phyloP scores from a whole-genome alignment of 2,113 vertebrate species.

The Bombycilla garrulus region DNA sequence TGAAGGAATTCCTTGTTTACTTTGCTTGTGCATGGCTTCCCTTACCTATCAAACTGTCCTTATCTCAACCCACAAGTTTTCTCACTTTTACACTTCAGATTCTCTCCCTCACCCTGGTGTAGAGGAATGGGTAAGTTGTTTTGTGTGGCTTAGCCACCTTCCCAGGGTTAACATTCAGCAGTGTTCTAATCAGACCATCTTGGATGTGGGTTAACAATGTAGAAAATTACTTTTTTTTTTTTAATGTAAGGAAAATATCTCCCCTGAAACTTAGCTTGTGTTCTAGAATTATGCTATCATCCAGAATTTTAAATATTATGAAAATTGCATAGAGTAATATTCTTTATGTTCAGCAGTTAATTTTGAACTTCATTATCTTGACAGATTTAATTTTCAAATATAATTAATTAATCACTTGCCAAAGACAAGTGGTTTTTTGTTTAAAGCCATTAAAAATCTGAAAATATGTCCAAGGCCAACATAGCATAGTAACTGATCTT shows the following conservation, averaged over 20 bases:
- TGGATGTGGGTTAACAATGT: not conserved
- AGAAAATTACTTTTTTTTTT: not conserved
- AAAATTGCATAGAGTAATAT: not conserved
- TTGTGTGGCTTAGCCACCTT: not conserved
- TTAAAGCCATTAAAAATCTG: not conserved
- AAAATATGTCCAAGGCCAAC: not conserved
- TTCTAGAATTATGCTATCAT: not conserved
- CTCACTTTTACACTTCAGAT: not conserved
- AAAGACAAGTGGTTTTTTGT: not conserved
- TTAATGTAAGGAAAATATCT: not conserved
- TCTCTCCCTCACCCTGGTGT: not conserved
- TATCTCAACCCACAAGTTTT: not conserved
- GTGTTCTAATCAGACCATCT: not conserved
- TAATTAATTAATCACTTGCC: not conserved
- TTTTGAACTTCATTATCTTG: not conserved
- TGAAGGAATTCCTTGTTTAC: not conserved
- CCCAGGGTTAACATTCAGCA: not conserved
- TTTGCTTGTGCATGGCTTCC: not conserved
- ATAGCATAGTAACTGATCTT: not conserved
- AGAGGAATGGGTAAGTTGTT: fast-evolving
- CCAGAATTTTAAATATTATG: not conserved
- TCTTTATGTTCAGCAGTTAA: not conserved
- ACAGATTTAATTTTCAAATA: not conserved
- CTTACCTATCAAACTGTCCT: not conserved
- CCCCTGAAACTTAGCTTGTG: not conserved